A percentile compares a stretch with the other conserved stretches of the same genome.
These are phyloP conservation scores for Scaptomyza tumidula DNA, from an alignment of 2,888 invertebrate genomes.

Conservation along the genomic window DNA sequence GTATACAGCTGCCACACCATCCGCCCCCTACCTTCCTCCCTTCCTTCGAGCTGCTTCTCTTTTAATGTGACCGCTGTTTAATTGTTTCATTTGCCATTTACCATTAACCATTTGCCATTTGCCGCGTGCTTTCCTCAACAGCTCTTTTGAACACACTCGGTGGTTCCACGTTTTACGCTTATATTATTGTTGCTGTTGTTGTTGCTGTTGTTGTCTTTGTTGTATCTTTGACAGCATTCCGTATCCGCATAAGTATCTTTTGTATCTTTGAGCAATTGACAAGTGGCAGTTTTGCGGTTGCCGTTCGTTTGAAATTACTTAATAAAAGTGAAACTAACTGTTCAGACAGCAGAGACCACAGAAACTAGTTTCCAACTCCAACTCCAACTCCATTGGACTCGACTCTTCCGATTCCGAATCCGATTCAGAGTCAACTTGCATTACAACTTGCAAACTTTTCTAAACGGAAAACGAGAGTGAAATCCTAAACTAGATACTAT, in stretches of 20 bases:
- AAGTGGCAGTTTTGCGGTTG: constrained; percentile 63
- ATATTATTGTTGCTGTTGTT: constrained; percentile 13
- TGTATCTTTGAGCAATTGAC: constrained; percentile 50
- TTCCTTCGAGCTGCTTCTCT: constrained; percentile 28
- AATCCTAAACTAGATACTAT: constrained; percentile 14
- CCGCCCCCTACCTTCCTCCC: too few relatives aligned
- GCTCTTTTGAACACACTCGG: constrained; percentile 9
- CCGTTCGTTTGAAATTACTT: constrained; percentile 65
- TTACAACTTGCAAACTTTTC: constrained; percentile 35
- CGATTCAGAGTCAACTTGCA: constrained; percentile 48
- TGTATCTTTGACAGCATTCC: constrained; percentile 25
- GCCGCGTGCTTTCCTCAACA: constrained; percentile 54
- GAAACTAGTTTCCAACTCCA: constrained; percentile 45
- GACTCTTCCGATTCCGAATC: constrained; percentile 53
- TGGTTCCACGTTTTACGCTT: constrained; percentile 3
- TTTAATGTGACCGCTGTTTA: constrained; percentile 52
- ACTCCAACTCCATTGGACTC: neutral
- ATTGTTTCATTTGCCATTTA: constrained; percentile 61
- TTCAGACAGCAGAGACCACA: constrained; percentile 18
- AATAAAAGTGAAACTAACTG: constrained; percentile 77
- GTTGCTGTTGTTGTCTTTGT: constrained; percentile 14
- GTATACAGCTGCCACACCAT: too few relatives aligned
- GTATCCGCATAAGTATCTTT: constrained; percentile 12
- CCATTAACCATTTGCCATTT: constrained; percentile 38
- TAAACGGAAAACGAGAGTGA: constrained; percentile 42